These are phyloP conservation scores for Sylvia atricapilla DNA, from an alignment of 2,113 vertebrate genomes.

Conservation along the genomic window DNA sequence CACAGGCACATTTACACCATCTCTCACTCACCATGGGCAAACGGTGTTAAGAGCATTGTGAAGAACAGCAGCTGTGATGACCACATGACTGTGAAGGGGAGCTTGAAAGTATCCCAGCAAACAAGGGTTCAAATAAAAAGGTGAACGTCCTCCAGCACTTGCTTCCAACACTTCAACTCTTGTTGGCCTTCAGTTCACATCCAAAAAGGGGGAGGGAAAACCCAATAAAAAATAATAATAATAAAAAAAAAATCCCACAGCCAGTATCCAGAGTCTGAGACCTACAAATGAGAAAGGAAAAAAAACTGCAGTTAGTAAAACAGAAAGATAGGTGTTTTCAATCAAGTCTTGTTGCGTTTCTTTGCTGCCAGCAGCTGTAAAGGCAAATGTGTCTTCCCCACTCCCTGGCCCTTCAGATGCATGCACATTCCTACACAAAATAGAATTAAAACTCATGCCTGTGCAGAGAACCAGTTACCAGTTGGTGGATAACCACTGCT, in stretches of 20 bases:
- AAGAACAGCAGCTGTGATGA: constrained; percentile 85
- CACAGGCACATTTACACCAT: not conserved
- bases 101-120: constrained; percentile 71
- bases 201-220: not conserved
- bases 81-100: constrained; percentile 85
- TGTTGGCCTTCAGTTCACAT: constrained; percentile 51
- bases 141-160: constrained; percentile 34
- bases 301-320: constrained; percentile 27
- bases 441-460: not conserved
- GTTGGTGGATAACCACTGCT: not conserved
- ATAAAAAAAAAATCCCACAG: constrained; percentile 41
- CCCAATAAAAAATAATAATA: not conserved
- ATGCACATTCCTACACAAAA: not conserved
- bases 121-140: constrained; percentile 68
- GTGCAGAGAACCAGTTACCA: not conserved
- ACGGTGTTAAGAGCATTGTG: constrained; percentile 81
- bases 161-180: constrained; percentile 43
- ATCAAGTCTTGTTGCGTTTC: not conserved
- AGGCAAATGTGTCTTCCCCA: not conserved
- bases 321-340: not conserved
- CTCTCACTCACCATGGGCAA: constrained; percentile 80
- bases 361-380: constrained; percentile 34
- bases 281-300: constrained; percentile 64
- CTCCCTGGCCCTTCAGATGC: not conserved
- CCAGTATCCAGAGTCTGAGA: constrained; percentile 65